phyloP scores from a whole-genome alignment of 2,113 vertebrate genomes.

The Clupea harengus region DNA sequence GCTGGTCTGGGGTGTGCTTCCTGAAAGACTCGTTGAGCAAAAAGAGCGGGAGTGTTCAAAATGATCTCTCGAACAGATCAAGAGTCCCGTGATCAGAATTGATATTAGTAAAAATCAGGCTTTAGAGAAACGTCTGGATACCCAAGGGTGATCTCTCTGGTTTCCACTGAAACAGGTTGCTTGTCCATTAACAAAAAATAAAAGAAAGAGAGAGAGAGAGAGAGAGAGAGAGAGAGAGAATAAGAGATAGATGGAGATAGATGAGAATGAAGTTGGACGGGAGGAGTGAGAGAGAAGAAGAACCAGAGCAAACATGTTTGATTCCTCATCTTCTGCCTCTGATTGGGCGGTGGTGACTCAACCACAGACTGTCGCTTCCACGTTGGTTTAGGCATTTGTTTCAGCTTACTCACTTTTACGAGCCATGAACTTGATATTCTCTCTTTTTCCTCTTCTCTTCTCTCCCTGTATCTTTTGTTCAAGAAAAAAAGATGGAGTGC shows the following conservation, averaged over 20 bases:
- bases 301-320: neutral
- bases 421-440: neutral
- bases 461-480: neutral
- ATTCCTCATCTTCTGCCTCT: neutral
- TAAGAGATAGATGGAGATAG: neutral
- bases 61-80: neutral
- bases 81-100: neutral
- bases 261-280: conserved; percentile 2
- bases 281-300: neutral
- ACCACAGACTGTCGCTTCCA: neutral
- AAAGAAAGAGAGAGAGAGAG: neutral
- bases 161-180: neutral
- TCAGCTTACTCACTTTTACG: conserved; percentile 3
- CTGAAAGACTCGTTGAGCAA: neutral
- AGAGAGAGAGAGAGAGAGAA: neutral
- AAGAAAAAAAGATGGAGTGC: neutral
- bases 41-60: neutral
- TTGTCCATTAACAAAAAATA: neutral
- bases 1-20: neutral
- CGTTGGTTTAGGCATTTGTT: conserved; percentile 8
- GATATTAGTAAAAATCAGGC: neutral
- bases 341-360: neutral
- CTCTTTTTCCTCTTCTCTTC: neutral
- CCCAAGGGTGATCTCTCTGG: neutral
- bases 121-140: neutral